Percentiles rank a stretch among this genome's conserved stretches.
Conservation (phyloP, 2,113 vertebrate genomes). For the Heterocephalus glaber region DNA sequence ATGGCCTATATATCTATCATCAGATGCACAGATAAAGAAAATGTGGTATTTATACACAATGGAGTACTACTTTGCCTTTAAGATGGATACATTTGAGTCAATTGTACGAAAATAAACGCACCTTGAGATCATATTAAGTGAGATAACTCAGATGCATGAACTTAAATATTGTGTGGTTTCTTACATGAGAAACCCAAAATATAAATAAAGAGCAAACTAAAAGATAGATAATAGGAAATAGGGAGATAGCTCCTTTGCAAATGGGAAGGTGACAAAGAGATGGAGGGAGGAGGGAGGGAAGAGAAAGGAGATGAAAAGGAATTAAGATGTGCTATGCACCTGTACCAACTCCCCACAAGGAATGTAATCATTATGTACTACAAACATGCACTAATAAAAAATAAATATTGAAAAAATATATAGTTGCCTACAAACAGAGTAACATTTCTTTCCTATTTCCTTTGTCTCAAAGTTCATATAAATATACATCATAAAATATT, state of each 20-base stretch:
- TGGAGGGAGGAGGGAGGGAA: neutral
- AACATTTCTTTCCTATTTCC: neutral
- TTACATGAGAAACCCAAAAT: neutral
- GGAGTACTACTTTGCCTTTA: neutral
- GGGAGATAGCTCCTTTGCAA: neutral
- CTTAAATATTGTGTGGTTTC: neutral
- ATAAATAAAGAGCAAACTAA: neutral
- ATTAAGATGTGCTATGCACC: neutral
- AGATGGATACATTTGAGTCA: neutral
- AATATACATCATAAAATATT: neutral
- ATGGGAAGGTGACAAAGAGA: neutral
- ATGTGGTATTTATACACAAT: neutral
- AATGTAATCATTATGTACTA: neutral
- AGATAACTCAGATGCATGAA: neutral
- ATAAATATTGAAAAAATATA: neutral
- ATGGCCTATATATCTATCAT: neutral
- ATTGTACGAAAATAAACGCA: neutral
- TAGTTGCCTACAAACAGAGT: neutral
- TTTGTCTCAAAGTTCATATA: slow-evolving; percentile 20
- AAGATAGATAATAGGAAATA: neutral
- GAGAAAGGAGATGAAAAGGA: neutral
- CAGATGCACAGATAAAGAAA: neutral
- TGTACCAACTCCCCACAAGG: neutral
- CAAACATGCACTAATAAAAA: neutral
- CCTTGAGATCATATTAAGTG: neutral